phyloP scores from a whole-genome alignment of 2,888 invertebrate species.

The Phoronis australis region DNA sequence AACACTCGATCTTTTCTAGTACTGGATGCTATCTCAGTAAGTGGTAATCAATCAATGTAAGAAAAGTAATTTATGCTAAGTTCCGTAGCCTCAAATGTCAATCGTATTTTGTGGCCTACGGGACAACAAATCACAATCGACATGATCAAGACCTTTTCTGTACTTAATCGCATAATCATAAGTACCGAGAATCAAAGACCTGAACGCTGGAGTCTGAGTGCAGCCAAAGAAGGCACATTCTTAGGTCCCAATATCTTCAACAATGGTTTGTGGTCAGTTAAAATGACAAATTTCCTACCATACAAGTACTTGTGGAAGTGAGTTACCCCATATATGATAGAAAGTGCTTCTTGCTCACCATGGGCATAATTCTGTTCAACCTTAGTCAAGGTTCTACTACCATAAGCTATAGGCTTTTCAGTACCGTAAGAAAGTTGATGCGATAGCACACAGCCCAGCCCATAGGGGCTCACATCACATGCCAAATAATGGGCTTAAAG shows the following conservation, averaged over 20 bases:
- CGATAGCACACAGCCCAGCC: too few species aligned
- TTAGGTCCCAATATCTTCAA: conserved; percentile 36
- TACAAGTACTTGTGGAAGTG: conserved; percentile 47
- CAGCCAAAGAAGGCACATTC: conserved; percentile 21
- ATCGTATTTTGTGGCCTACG: conserved; percentile 7
- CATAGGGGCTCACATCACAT: too few species aligned
- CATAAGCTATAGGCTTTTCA: too few species aligned
- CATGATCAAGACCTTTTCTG: conserved; percentile 21
- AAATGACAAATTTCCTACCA: conserved; percentile 43
- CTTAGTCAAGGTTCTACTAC: conserved; percentile 45
- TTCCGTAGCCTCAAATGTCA: background rate
- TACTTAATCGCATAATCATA: conserved; percentile 39
- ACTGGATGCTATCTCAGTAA: background rate
- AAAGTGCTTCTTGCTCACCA: conserved; percentile 42
- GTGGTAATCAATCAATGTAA: background rate
- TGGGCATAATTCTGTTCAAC: conserved; percentile 40
- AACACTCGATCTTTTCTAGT: conserved; percentile 2
- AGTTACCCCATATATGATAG: conserved; percentile 43
- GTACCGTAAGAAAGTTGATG: too few species aligned
- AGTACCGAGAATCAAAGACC: conserved; percentile 22
- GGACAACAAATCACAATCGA: conserved; percentile 36
- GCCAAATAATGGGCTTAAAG: too few species aligned
- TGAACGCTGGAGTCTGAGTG: conserved; percentile 27
- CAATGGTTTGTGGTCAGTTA: conserved; percentile 49
- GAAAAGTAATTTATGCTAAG: background rate